Percentiles rank a stretch among this genome's conserved stretches.
These are phyloP conservation scores for Oegoconia quadripuncta DNA, from an alignment of 2,888 invertebrate species.

Conservation along the genomic window DNA sequence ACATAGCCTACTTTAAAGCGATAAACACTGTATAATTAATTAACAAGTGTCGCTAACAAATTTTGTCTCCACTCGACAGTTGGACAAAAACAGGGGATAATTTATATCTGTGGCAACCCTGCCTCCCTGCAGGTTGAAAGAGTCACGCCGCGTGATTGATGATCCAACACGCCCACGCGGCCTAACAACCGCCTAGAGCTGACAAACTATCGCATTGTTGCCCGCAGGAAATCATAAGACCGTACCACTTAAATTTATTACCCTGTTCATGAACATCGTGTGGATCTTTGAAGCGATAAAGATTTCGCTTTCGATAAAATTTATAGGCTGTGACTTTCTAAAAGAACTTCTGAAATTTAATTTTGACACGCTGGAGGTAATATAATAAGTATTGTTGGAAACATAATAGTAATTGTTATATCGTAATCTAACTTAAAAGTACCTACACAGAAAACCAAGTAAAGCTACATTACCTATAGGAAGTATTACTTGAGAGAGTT, in stretches of 20 bases:
- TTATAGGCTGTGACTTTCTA: slow-evolving; percentile 24
- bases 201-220: slow-evolving; percentile 65
- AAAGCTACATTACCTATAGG: no score
- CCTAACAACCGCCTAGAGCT: slow-evolving; percentile 64
- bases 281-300: slow-evolving; percentile 27
- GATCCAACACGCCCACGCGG: slow-evolving; percentile 59
- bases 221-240: slow-evolving; percentile 59
- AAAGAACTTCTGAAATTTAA: no score
- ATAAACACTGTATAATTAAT: slow-evolving; percentile 33
- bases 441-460: no score
- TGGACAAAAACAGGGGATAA: slow-evolving; percentile 62
- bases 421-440: no score
- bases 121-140: slow-evolving; percentile 68
- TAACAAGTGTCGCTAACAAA: slow-evolving; percentile 49
- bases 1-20: slow-evolving; percentile 9
- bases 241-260: slow-evolving; percentile 55
- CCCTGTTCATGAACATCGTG: slow-evolving; percentile 34
- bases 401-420: no score
- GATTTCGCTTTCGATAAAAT: slow-evolving; percentile 32
- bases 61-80: slow-evolving; percentile 63
- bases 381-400: no score
- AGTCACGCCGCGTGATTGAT: slow-evolving; percentile 75
- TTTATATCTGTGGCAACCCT: slow-evolving; percentile 65
- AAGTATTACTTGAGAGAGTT: background rate
- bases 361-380: no score